Percentiles rank a stretch among this genome's conserved stretches.
phyloP scores from a whole-genome alignment of 2,113 vertebrate genomes.

The Salvelinus alpinus region DNA sequence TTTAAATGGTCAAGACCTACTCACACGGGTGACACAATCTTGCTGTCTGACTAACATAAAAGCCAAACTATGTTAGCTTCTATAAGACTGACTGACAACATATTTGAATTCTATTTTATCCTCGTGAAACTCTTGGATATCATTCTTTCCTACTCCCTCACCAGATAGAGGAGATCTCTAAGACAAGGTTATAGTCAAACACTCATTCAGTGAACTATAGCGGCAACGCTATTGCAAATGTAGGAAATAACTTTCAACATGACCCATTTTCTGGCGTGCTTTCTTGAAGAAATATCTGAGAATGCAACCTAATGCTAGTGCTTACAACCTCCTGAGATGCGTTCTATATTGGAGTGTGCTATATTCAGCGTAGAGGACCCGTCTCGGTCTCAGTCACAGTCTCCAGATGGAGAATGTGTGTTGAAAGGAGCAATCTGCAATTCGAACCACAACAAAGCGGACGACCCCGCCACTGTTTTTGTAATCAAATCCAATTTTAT shows the following conservation, averaged over 20 bases:
- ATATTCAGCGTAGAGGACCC: slow-evolving; percentile 23
- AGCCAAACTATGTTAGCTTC: neutral
- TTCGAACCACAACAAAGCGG: too few species aligned
- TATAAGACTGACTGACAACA: neutral
- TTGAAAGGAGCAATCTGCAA: too few species aligned
- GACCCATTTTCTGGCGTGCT: slow-evolving; percentile 57
- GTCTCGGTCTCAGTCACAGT: neutral
- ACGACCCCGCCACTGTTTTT: too few species aligned
- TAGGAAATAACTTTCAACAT: slow-evolving; percentile 36
- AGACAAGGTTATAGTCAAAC: slow-evolving; percentile 20
- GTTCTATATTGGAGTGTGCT: slow-evolving; percentile 35
- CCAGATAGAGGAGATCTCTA: slow-evolving; percentile 29
- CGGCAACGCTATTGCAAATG: slow-evolving; percentile 36
- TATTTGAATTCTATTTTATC: neutral
- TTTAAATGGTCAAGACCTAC: neutral
- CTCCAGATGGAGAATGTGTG: slow-evolving; percentile 5
- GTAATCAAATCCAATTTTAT: too few species aligned
- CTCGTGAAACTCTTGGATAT: slow-evolving; percentile 37
- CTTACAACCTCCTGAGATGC: slow-evolving; percentile 33
- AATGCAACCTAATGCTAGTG: slow-evolving; percentile 24
- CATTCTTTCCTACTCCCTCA: slow-evolving; percentile 52
- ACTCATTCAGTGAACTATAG: slow-evolving; percentile 1
- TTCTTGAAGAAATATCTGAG: slow-evolving; percentile 45
- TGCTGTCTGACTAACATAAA: too few species aligned
- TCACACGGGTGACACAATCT: neutral